Evolutionary conservation across 2,797 vertebrate genomes (phyloP), one percentile per base, ranked within the genome.

Genomic region (Chaenodraco wilsoni): DNA sequence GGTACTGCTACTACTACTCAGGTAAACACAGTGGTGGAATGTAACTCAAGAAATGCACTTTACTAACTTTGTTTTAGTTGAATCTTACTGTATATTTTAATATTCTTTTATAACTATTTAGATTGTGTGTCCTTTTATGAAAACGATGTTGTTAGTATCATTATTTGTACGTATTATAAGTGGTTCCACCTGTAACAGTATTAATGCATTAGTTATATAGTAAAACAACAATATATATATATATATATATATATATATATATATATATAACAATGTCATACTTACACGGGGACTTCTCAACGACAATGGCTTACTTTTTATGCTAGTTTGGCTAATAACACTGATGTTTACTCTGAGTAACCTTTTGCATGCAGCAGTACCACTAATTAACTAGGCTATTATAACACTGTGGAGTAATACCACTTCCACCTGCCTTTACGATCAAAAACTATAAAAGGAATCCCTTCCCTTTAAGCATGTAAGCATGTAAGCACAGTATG

Each of bases 401-500:
- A 14, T 43, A 19, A 51, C 9, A 45, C 1, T 19, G 37, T 44
- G 8, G 2, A 43, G 9, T 43, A 27, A 19, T 7, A 16, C 15
- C 16, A 44, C 4, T 33, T 17, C 14, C 9, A 19, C 27, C 23
- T 48, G 64, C 49, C 43, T 67, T 19, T 19, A 12, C 17, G 57
- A 56, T 15, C 41, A 14, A 3, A 6, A 13, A 0, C 5, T 27
- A 21, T 4, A 7, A 40, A 11, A 16, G 2, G 6, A 9, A 48
- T 43, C 33, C 4, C 40, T n/a, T 9, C 51, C 13, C 19, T 40
- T 1, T 1, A 31, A 60, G 16, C 52, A 52, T 49, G 63, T 52
- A 27, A 43, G 48, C 49, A 52, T 49, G 63, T 52, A 27, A 43
- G 48, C 49, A 52, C 1, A 65, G 64, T 9, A 8, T 21, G 64